Conservation (phyloP, 2,888 invertebrate genomes). For the Apamea sordens region DNA sequence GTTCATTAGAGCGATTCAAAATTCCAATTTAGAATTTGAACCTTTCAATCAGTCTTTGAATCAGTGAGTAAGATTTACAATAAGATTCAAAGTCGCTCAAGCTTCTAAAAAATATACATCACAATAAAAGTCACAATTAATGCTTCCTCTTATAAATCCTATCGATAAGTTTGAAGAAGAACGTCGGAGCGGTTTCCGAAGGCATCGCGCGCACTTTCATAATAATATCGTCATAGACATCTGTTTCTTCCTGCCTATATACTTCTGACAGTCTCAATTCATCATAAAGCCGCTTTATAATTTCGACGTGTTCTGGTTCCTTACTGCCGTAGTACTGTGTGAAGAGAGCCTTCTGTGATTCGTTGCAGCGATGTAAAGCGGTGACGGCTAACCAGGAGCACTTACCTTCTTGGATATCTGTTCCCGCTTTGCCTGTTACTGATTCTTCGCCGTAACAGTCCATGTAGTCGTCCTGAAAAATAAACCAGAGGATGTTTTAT, state of each 20-base stretch:
- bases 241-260: conserved; percentile 93
- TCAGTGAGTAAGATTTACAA: background rate
- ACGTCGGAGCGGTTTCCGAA: conserved; percentile 90
- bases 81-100: background rate
- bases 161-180: conserved; percentile 94
- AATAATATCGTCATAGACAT: conserved; percentile 92
- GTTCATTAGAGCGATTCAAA: background rate
- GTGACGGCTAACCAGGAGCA: conserved; percentile 96
- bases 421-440: conserved; percentile 74
- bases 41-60: background rate
- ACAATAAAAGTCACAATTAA: conserved; percentile 48
- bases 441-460: conserved; percentile 95
- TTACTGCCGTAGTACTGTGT: conserved; percentile 93
- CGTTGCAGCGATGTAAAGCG: conserved; percentile 92
- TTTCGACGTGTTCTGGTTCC: conserved; percentile 91
- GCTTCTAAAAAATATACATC: conserved; percentile 1
- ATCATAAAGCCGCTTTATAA: conserved; percentile 83
- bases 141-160: conserved; percentile 91
- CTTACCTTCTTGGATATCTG: conserved; percentile 93
- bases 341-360: conserved; percentile 92
- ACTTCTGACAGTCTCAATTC: conserved; percentile 92
- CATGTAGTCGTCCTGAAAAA: conserved; percentile 93
- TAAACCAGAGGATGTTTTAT: background rate
- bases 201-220: conserved; percentile 93
- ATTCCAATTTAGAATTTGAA: background rate